Evolutionary conservation across 2,888 invertebrate species (phyloP).

Genomic region (Microctonus aethiopoides): DNA sequence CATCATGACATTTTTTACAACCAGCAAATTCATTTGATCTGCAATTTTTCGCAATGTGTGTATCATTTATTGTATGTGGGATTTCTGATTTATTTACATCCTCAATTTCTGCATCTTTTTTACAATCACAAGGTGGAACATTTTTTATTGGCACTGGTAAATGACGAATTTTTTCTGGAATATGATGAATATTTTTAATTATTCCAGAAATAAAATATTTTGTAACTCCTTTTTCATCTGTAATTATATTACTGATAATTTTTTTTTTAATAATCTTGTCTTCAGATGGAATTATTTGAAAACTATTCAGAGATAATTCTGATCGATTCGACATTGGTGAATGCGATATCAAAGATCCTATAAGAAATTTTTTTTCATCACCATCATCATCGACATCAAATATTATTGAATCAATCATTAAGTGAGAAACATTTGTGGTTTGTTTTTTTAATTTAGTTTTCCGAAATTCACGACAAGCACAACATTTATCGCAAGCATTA

Average conservation of each 20-base stretch:
- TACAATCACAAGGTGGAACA: constrained; percentile 55
- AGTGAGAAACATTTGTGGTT: constrained; percentile 46
- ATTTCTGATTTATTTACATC: constrained; percentile 4
- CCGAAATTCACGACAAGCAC: constrained; percentile 55
- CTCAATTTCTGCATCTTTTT: constrained; percentile 23
- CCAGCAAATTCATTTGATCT: constrained; percentile 37
- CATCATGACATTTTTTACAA: constrained; percentile 33
- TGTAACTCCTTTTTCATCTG: constrained; percentile 44
- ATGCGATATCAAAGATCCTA: constrained; percentile 54
- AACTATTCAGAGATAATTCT: constrained; percentile 44
- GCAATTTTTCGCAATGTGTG: constrained; percentile 54
- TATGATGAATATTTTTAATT: constrained; percentile 43
- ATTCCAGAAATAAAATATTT: constrained; percentile 49
- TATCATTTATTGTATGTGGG: constrained; percentile 27
- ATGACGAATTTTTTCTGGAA: constrained; percentile 40
- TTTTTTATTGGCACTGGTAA: constrained; percentile 42
- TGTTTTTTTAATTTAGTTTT: constrained; percentile 49
- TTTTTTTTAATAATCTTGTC: constrained; percentile 44
- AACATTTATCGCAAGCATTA: constrained; percentile 55
- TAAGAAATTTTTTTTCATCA: constrained; percentile 48
- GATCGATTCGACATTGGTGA: constrained; percentile 51
- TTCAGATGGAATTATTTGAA: constrained; percentile 49
- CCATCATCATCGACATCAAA: constrained; percentile 46
- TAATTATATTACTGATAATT: constrained; percentile 44
- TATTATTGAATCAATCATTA: constrained; percentile 50